Base-by-base conservation (phyloP, 2,888 invertebrate species). In the Hypercompe scribonia region DNA sequence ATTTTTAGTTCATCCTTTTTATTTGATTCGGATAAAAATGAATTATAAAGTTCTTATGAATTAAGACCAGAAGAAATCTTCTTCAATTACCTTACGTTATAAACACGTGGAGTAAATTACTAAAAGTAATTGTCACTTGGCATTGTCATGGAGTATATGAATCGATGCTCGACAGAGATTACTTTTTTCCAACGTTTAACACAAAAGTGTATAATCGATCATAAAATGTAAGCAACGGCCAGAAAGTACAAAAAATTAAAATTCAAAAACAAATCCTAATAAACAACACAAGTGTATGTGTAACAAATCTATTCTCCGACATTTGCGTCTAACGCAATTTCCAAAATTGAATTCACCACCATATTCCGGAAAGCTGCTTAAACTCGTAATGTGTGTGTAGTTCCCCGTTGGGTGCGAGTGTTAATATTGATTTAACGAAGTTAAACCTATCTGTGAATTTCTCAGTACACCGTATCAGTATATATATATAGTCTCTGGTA, bases 361-460 rank as follows among this genome's bases (percentile, higher is more conserved):
- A 70, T 67, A 63, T 73, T 69, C 72, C 64, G n/a, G 46, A 54
- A 73, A 54, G 65, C 58, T 54, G 58, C 39, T 65, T 69, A 46
- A 34, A 65, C 63, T 31, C 54, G 34, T 77, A 73, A 81, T 74
- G 65, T 73, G 68, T 54, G 64, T 73, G 58, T 67, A 76, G 58
- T 70, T 70, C 36, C 80, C 78, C 80, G 82, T 79, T 73, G 74
- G n/a, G 77, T 73, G 72, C 77, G 75, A 74, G 81, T 82, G 84
- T 80, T 84, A 78, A 83, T 83, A 83, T 83, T 84, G 84, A 83
- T 84, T 82, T 83, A 83, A 83, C 84, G 79, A 83, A 84, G 83
- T 84, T 84, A 84, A 83, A 42, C 82, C 81, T 76, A 78, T 84
- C 76, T 75, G 76, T 64, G 69, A 78, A 73, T 46, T 69, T 18